Base-by-base conservation (phyloP, 2,113 vertebrate genomes). In the Thunnus maccoyii region DNA sequence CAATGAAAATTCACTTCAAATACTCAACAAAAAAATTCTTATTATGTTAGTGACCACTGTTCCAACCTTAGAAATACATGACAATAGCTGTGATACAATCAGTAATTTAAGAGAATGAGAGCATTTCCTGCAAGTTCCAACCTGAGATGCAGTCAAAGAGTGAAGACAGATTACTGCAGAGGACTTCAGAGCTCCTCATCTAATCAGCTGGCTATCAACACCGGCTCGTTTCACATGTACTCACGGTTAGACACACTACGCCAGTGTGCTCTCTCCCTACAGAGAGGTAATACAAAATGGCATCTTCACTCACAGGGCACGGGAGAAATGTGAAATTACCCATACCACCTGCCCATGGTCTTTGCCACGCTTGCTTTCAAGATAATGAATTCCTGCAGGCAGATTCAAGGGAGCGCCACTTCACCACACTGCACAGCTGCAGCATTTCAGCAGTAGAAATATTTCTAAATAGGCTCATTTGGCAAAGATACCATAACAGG, bases 351-450 rank as follows among this genome's bases (percentile, higher is more conserved):
- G 89, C 64, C 85, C 82, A 47, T 84, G 84, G 85, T 87, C 76
- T 90, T 89, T 90, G 85, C 88, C 88, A 90, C 54, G 72, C 87
- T 91, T 78, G 89, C 92, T 92, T 93, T 93, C 86, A 88, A 85
- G 80, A 80, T 92, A 92, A 93, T 93, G 86, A 93, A 92, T 91
- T 91, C 82, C 85, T 91, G 88, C 85, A 90, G 85, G 85, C 89
- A 67, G 84, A 48, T 62, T 83, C 78, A 50, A 55, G 54, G 44
- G 80, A 86, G 80, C 41, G 0, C 69, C 83, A 85, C 87, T 84
- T 90, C 58, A 66, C 87, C 79, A 74, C 86, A 36, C 80, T 56
- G 80, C 90, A 89, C 88, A 90, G 89, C 88, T 91, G 89, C 79
- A 88, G 66, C 75, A 57, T 77, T 68, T 62, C 72, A 75, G 78